Base-by-base conservation (phyloP, 2,888 invertebrate genomes). In the Temnothorax rugatulus region DNA sequence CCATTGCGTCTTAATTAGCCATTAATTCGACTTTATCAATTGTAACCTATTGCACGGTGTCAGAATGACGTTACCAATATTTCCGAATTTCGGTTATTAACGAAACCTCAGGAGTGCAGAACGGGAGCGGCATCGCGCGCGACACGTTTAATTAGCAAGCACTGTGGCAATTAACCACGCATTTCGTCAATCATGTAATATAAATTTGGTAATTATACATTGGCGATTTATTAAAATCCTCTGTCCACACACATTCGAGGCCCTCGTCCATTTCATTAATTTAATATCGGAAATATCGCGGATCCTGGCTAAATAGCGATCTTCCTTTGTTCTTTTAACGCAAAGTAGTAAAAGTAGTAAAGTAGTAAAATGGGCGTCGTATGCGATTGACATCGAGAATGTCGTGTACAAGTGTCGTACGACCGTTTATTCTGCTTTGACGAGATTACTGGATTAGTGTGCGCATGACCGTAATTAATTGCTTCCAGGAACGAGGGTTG, bases 1-100 rank as follows among this genome's bases (percentile, higher is more conserved):
- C 15, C n/a, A 63, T 63, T 63, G 63, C 38, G 63, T 63, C 41
- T 63, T 63, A 63, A 63, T 63, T 41, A 63, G 13, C 38, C 38
- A 21, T 63, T 63, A 38, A 63, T 63, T 63, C 38, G 21, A 41
- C 38, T n/a, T 41, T 63, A 41, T 41, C 38, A 41, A 41, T 63
- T 63, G 1, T 0, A 41, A 41, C 21, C 38, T 41, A 3, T 13
- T 11, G 38, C 11, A 15, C 61, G 34, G 29, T 13, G 41, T 63
- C 38, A 13, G 38, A 41, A 41, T 41, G 21, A 41, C 21, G 63
- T 63, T 13, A 41, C 41, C 34, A 41, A 63, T 21, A 63, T 63
- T 63, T 63, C n/a, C n/a, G 38, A 38, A 63, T 63, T 38, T 63
- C n/a, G 38, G 11, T 63, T n/a, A 38, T 63, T 38, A 63, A 63